Base-by-base conservation (phyloP, 2,888 invertebrate genomes). In the Folsomia manolachei region DNA sequence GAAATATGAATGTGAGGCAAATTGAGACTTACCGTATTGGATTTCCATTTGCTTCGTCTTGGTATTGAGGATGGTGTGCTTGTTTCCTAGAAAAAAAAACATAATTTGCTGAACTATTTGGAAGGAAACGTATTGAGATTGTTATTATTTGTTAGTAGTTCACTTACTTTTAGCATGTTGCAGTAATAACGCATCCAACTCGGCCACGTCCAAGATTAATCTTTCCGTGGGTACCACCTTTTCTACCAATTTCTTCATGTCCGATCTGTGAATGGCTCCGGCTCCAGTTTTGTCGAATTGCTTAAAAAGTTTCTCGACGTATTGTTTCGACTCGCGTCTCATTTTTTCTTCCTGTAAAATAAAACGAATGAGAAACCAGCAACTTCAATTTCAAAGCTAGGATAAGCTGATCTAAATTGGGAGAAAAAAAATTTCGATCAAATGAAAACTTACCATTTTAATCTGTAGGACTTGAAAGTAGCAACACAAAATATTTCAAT, bases 281-380 rank as follows among this genome's bases (percentile, higher is more conserved):
- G 52, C n/a, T 19, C 52, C 51, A 39, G 4, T 23, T 21, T 23
- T 66, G 25, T 66, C 66, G 1, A 52, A 21, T 21, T 66, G 4
- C 52, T 66, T 66, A 51, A 66, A 66, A 1, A 52, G 23, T 23
- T 66, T 66, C n/a, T 66, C 66, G 1, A 66, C 52, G 24, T 52
- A 27, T 66, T n/a, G n/a, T 66, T 66, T 66, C 14, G 52, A 66
- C 21, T 66, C 66, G n/a, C 66, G n/a, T 52, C 51, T 39, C 19
- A 66, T 52, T 66, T 66, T 66, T 19, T 66, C 66, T 24, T 66
- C 66, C 66, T 66, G 63, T 23, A 7, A 14, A 51, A 66, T n/a
- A 39, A 39, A 39, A 14, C 14, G 7, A 39, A 9, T 39, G 39
- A 39, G 4, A 9, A 39, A 9, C 14, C 39, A 39, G 7, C 4